Percentiles rank a stretch among this genome's conserved stretches.
These are phyloP conservation scores for Epizoanthus ramosus DNA, from an alignment of 92 coral and sea anemone genomes.

Conservation along the genomic window DNA sequence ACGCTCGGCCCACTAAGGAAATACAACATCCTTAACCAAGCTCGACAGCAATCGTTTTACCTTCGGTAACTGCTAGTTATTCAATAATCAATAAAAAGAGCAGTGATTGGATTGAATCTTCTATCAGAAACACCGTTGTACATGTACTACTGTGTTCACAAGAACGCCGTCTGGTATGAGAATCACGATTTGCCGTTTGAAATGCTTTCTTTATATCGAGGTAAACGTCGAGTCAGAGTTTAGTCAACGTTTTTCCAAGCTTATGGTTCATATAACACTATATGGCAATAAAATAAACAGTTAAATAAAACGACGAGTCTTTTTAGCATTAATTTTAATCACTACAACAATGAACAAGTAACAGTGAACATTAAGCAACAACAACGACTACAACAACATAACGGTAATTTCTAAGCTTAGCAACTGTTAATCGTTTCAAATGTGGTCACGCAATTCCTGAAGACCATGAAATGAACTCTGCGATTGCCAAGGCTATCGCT, in stretches of 20 bases:
- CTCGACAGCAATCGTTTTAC: no score
- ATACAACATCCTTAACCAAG: no score
- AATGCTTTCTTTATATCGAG: no score
- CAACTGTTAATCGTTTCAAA: no score
- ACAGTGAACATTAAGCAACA: slow-evolving; percentile 17
- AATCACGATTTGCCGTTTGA: slow-evolving; percentile 13
- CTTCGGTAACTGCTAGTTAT: no score
- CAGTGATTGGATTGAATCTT: slow-evolving; percentile 17
- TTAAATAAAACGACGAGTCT: slow-evolving; percentile 19
- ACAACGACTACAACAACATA: slow-evolving; percentile 7
- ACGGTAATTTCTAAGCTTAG: slow-evolving; percentile 11
- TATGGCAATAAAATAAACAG: slow-evolving; percentile 7
- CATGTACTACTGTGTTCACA: slow-evolving; percentile 13
- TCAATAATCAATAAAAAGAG: slow-evolving; percentile 20
- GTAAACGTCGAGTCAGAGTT: no score
- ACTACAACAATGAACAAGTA: slow-evolving; percentile 21
- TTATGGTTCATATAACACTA: slow-evolving; percentile 26
- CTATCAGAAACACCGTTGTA: slow-evolving; percentile 7
- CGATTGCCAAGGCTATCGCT: no score
- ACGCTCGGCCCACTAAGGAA: no score
- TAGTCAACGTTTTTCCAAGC: background rate
- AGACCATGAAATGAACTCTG: no score
- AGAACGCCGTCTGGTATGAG: slow-evolving; percentile 20
- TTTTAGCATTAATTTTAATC: slow-evolving; percentile 14
- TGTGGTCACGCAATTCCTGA: no score